phyloP scores from a whole-genome alignment of 2,797 vertebrate genomes.

The Dendrocincla fuliginosa region DNA sequence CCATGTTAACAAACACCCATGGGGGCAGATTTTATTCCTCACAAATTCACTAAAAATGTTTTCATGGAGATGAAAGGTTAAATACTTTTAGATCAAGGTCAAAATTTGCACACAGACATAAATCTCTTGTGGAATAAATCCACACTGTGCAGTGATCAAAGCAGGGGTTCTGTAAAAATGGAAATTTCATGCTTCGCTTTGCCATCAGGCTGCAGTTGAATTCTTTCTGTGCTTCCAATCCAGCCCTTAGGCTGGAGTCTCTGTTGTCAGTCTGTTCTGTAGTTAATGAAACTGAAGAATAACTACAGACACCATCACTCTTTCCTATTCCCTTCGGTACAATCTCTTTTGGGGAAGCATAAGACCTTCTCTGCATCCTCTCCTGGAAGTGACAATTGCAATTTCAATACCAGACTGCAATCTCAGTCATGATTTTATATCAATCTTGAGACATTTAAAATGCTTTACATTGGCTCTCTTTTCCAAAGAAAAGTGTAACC shows the following conservation, averaged over 20 bases:
- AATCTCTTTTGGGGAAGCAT: neutral
- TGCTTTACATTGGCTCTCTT: neutral
- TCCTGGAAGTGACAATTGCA: neutral
- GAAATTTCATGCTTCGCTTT: neutral
- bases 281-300: neutral
- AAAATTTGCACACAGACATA: neutral
- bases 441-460: neutral
- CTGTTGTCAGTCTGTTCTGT: neutral
- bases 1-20: fast-evolving
- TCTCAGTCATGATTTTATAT: neutral
- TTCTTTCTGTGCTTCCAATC: neutral
- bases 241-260: neutral
- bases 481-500: neutral
- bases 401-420: neutral
- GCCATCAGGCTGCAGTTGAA: neutral
- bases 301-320: neutral
- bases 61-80: neutral
- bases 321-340: neutral
- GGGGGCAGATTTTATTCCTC: neutral
- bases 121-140: neutral
- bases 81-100: neutral
- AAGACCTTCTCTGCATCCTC: neutral
- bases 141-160: constrained; percentile 15
- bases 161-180: neutral
- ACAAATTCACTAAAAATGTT: neutral